Conservation (phyloP, 1,140 invertebrate genomes). For the Gonioctena quinquepunctata region DNA sequence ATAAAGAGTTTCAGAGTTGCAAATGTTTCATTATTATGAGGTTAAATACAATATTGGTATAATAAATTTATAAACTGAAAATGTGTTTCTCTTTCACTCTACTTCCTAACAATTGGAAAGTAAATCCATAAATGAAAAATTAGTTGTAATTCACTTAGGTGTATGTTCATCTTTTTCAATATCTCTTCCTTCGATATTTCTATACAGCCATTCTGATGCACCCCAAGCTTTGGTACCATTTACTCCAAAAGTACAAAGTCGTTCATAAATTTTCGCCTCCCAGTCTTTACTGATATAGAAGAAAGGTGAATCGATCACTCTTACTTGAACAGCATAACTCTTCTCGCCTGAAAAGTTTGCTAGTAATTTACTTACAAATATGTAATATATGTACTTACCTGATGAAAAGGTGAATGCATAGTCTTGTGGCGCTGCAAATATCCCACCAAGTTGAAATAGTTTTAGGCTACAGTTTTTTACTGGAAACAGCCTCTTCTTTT, state of each 20-base stretch:
- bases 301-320: conserved; percentile 61
- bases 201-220: conserved; percentile 71
- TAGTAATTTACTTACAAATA: not conserved
- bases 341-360: conserved; percentile 53
- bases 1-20: conserved; percentile 37
- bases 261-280: conserved; percentile 68
- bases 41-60: conserved; percentile 25
- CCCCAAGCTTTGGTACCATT: conserved; percentile 70
- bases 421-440: conserved; percentile 64
- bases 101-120: too few species aligned
- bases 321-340: conserved; percentile 59
- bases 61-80: conserved; percentile 9
- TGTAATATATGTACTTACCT: conserved; percentile 51
- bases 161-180: not conserved
- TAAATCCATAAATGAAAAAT: too few species aligned
- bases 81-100: not conserved
- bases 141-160: too few species aligned
- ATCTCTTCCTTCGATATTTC: conserved; percentile 52
- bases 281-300: conserved; percentile 71
- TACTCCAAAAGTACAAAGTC: conserved; percentile 63
- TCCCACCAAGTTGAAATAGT: conserved; percentile 68
- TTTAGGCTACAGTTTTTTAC: conserved; percentile 63
- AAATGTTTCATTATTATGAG: conserved; percentile 25
- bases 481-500: conserved; percentile 60
- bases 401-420: conserved; percentile 67